Evolutionary conservation across 2,113 vertebrate genomes (phyloP), one percentile per base, ranked within the genome.

Genomic region (Pterophyllum scalare): DNA sequence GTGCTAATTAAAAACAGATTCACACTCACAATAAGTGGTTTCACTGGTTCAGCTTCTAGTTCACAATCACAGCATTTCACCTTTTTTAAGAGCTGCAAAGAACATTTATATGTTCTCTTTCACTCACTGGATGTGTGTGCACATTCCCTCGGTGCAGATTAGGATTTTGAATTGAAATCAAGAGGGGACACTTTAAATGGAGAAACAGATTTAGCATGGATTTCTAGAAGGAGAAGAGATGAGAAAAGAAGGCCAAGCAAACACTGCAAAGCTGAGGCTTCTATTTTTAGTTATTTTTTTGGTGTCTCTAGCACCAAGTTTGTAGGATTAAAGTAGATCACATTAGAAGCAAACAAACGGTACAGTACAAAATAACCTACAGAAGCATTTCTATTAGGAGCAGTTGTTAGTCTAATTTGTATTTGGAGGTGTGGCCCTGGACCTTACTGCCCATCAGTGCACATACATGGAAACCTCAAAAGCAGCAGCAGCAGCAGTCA

Each of bases 131-230:
- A 43, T 62, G 38, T 31, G 38, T 67, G 40, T 62, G 6, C 5
- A 15, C 20, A 13, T 57, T 24, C 59, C 40, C 15, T 65, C 33
- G 33, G 28, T 77, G 56, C 74, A 35, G 46, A 83, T 84, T 59
- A 82, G 15, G 60, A 56, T 9, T 59, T 77, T 33, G 6, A 33
- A 33, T 7, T 7, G 77, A 59, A 87, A 87, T 82, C 60, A 76
- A 82, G 67, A 82, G 61, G 31, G 79, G 88, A 87, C 67, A 76
- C 28, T 87, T 75, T 28, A 28, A n/a, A 77, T 20, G 14, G 8
- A 61, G 65, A 77, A 60, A 35, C 38, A 83, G 38, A 59, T 87
- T 75, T 67, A 22, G 13, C 7, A 2, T 82, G 59, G 6, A 22
- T 54, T 75, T 43, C 54, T 24, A 62, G 40, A 46, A 12, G 19